These are phyloP conservation scores for Epiblema foenella DNA, from an alignment of 2,888 invertebrate species.

Conservation along the genomic window DNA sequence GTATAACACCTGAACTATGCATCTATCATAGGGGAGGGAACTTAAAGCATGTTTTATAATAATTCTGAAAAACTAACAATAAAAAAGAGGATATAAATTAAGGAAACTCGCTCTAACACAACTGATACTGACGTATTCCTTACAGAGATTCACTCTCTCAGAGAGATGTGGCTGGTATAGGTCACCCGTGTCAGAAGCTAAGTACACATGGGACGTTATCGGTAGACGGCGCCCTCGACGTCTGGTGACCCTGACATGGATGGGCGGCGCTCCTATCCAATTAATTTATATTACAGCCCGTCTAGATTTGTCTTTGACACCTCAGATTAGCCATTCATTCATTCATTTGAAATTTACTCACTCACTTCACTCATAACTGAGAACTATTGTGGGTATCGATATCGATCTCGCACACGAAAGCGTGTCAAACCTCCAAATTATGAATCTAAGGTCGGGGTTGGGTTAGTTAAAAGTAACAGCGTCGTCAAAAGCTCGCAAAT, in stretches of 20 bases:
- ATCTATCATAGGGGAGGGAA: no score
- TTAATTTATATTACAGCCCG: slow-evolving; percentile 1
- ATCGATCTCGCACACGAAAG: no score
- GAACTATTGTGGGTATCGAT: no score
- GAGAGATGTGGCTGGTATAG: slow-evolving; percentile 3
- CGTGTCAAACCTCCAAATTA: background rate
- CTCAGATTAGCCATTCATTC: background rate
- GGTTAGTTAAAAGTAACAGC: background rate
- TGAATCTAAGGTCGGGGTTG: background rate
- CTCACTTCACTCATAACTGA: no score
- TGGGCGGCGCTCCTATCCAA: slow-evolving; percentile 46
- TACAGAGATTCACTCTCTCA: background rate
- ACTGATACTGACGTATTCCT: background rate
- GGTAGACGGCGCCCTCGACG: slow-evolving; percentile 52
- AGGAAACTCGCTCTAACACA: background rate
- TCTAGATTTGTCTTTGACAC: background rate
- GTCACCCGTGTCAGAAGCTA: slow-evolving; percentile 47
- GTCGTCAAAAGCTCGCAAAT: no score
- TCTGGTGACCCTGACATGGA: slow-evolving; percentile 61
- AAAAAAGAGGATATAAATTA: background rate
- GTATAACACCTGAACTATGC: no score
- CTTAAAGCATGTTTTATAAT: no score
- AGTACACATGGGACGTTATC: slow-evolving; percentile 66
- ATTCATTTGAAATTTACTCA: background rate
- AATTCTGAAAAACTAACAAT: no score